phyloP scores from a whole-genome alignment of 1,140 invertebrate genomes.

The Lerema accius region DNA sequence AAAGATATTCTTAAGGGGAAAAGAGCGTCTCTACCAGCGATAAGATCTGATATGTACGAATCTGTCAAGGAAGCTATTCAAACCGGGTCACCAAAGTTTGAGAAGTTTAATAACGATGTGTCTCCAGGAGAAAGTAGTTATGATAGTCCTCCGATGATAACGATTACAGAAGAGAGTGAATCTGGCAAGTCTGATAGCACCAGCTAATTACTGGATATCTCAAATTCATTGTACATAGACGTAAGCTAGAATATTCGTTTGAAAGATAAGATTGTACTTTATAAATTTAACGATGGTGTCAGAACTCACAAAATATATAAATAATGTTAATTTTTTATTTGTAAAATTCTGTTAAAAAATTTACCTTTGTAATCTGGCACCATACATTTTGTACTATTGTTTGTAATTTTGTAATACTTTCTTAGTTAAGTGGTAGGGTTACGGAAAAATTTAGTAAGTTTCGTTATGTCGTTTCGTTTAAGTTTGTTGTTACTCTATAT shows the following conservation, averaged over 20 bases:
- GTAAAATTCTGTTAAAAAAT: neutral
- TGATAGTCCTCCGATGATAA: constrained; percentile 76
- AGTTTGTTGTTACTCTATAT: constrained; percentile 47
- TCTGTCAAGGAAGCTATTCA: constrained; percentile 72
- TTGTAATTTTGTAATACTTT: constrained; percentile 49
- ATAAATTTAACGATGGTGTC: constrained; percentile 23
- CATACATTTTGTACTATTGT: constrained; percentile 30
- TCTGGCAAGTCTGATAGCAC: constrained; percentile 67
- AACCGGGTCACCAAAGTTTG: constrained; percentile 73
- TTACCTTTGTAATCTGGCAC: constrained; percentile 24
- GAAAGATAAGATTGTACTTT: constrained; percentile 9
- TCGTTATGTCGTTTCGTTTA: constrained; percentile 32
- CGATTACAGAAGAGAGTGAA: constrained; percentile 79
- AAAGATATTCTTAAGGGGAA: constrained; percentile 67
- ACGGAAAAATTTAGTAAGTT: constrained; percentile 32
- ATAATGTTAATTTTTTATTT: no score
- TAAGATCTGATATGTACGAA: constrained; percentile 73
- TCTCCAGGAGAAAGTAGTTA: constrained; percentile 64
- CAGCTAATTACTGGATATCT: constrained; percentile 66
- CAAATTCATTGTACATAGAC: constrained; percentile 63
- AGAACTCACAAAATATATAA: constrained; percentile 15
- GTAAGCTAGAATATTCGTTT: constrained; percentile 47
- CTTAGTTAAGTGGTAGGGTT: constrained; percentile 38
- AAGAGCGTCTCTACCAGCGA: constrained; percentile 70
- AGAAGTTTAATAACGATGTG: constrained; percentile 74